A percentile compares a stretch with the other conserved stretches of the same genome.
Evolutionary conservation across 2,113 vertebrate genomes (phyloP).

Genomic region (Ammodytes marinus): DNA sequence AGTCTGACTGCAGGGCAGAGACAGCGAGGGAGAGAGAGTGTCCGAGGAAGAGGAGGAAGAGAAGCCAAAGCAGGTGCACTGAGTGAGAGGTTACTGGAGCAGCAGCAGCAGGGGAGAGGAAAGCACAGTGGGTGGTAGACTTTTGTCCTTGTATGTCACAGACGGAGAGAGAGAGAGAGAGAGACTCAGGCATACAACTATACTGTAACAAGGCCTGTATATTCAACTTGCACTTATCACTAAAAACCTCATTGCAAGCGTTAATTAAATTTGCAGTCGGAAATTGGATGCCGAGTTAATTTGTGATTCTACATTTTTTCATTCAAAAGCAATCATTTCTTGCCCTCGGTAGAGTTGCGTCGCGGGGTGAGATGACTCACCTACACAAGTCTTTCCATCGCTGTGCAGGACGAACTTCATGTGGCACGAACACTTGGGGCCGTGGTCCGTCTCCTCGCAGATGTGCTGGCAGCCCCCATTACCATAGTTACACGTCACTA

Average conservation of each 20-base stretch:
- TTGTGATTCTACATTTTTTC: conserved; percentile 19
- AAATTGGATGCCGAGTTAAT: conserved; percentile 34
- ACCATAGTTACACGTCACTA: conserved; percentile 99
- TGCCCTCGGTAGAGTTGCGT: conserved; percentile 17
- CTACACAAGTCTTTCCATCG: conserved; percentile 97
- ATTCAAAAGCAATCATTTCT: conserved; percentile 27
- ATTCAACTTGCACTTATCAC: conserved; percentile 39
- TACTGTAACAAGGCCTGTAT: conserved; percentile 33
- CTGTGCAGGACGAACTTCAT: conserved; percentile 96
- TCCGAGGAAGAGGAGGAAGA: no score
- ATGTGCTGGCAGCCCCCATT: conserved; percentile 99
- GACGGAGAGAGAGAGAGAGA: conserved; percentile 43
- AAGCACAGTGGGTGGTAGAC: conserved; percentile 66
- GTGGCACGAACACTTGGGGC: conserved; percentile 95
- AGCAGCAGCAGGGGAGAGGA: conserved; percentile 37
- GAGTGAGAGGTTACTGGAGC: conserved; percentile 69
- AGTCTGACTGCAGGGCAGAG: conserved; percentile 55
- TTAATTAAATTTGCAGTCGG: conserved; percentile 50
- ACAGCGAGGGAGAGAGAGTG: conserved; percentile 35
- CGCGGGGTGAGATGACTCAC: conserved; percentile 85
- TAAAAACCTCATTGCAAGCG: conserved; percentile 42
- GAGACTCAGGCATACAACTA: conserved; percentile 31
- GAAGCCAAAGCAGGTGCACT: conserved; percentile 19
- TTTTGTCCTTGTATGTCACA: conserved; percentile 82
- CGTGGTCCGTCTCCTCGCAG: conserved; percentile 96